Base-by-base conservation (phyloP, 2,113 vertebrate species). In the Cromileptes altivelis region DNA sequence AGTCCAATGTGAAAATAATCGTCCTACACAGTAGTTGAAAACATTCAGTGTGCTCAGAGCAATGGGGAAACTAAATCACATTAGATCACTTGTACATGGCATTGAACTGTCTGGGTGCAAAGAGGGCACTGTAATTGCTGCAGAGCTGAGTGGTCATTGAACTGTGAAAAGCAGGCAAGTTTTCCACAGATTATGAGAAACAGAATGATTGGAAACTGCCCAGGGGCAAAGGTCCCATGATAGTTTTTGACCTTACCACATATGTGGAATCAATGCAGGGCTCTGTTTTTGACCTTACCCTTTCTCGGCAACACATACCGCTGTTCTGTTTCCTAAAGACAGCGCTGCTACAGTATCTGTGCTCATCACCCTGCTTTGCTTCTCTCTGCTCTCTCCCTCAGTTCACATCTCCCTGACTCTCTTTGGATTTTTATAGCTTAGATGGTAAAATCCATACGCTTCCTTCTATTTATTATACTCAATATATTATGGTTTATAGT, bases 161-260 rank as follows among this genome's bases (percentile, higher is more conserved):
- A 86, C 88, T 88, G 90, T 86, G 87, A 93, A 89, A 85, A 87
- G 55, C 74, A 79, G 86, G 70, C 47, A 80, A 78, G 81, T 89
- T 93, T 91, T 88, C 86, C 93, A 93, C 81, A 78, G 85, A 91
- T 92, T 90, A 91, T 69, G 80, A 92, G 88, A 90, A 91, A 78
- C 80, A 63, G 84, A 86, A 80, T 75, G 65, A 85, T 82, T 91
- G 89, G 89, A 90, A 85, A 85, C 21, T 75, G 89, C 93, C 88
- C 72, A 63, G 58, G 88, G 90, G 84, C 86, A 79, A 91, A 86
- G 90, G 91, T 91, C 91, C 85, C 85, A 87, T 87, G 82, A 90
- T 88, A 23, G 86, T 85, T 81, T 88, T 63, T 92, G 90, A 90
- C 90, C 87, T 88, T 53, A 89, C 61, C 71, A 69, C 84, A 80